Base-by-base conservation (phyloP, 2,113 vertebrate species). In the Delphinus delphis region DNA sequence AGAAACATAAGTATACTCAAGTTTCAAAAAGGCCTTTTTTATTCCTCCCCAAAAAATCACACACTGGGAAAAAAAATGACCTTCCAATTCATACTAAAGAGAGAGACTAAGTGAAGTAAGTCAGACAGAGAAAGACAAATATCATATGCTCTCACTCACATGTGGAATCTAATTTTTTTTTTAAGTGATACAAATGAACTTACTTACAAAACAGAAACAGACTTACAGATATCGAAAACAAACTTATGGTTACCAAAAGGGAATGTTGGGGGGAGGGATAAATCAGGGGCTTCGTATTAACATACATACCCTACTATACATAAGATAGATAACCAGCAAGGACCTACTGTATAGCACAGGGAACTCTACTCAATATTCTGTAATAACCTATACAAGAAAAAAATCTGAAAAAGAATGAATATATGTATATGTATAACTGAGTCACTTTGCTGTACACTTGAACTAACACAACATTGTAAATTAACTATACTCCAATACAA, bases 1-100 rank as follows among this genome's bases (percentile, higher is more conserved):
- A 97, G 41, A 80, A 82, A 97, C 2, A 17, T 26, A 85, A 89
- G n/a, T 21, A 77, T 5, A 63, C 17, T 92, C 73, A 76, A 81
- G 21, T 90, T 93, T 86, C 38, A 86, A 83, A 86, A 93, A 85
- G 20, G 31, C 9, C 17, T 97, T 96, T 80, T 96, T 94, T 80
- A 93, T 71, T 23, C 23, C 14, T 44, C 55, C 28, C 20, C 55
- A 1, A 21, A 81, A 80, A 76, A 58, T 80, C 83, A 88, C 21
- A 84, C 4, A 74, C 1, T 47, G 14, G 73, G 80, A 65, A 58
- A 67, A 70, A 26, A 33, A 77, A 20, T 38, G 44, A 71, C 12
- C 41, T 88, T 83, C 58, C 13, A 86, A 70, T 28, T 89, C 9
- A 79, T 26, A 89, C 17, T 12, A 70, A 65, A 87, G 65, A 79